phyloP scores from a whole-genome alignment of 2,888 invertebrate genomes.

The Trachelus troglodyta region DNA sequence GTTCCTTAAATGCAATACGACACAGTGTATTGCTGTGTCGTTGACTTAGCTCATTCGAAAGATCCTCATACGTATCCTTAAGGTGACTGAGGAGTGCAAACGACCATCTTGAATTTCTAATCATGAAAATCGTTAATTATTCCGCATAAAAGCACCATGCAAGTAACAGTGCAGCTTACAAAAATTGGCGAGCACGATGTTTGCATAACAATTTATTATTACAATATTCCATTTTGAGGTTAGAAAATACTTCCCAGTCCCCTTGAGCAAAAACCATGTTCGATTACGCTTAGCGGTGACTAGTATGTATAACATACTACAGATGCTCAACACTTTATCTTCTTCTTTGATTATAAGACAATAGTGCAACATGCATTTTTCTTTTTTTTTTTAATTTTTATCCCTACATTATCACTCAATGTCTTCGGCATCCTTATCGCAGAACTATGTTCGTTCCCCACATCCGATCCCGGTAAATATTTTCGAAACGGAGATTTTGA shows the following conservation, averaged over 20 bases:
- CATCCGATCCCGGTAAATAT: background rate
- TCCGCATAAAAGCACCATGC: no score
- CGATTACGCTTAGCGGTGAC: background rate
- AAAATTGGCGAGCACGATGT: no score
- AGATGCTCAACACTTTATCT: background rate
- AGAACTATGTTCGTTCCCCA: background rate
- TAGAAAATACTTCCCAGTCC: no score
- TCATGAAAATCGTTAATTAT: no score
- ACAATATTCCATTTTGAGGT: no score
- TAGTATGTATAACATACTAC: background rate
- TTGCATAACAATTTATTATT: no score
- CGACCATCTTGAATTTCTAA: no score
- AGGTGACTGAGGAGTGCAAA: background rate
- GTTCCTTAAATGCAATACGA: background rate
- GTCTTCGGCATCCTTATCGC: background rate
- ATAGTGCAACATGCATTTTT: no score
- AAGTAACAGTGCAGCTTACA: no score
- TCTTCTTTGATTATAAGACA: background rate
- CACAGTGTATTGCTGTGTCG: background rate
- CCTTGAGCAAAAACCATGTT: background rate
- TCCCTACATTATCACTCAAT: background rate
- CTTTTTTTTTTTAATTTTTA: background rate
- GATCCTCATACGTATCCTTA: background rate
- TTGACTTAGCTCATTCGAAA: background rate
- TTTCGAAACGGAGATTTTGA: background rate